A percentile compares a stretch with the other conserved stretches of the same genome.
Conservation (phyloP, 2,113 vertebrate species). For the Laterallus jamaicensis region DNA sequence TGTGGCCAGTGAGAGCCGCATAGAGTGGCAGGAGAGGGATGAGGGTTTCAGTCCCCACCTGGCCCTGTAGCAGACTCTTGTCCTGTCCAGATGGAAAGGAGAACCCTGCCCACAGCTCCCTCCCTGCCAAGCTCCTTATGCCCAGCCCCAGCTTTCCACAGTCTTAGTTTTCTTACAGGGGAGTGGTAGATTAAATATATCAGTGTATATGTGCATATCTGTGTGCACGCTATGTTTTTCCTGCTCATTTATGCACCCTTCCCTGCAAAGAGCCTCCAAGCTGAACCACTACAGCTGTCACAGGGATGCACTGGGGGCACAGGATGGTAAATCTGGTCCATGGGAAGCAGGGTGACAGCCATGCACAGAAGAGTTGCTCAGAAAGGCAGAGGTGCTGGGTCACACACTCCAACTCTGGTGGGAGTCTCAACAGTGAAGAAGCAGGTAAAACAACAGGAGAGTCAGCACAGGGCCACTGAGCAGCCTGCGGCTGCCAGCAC, state of each 20-base stretch:
- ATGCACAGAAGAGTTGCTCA: neutral
- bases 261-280: neutral
- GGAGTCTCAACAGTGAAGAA: neutral
- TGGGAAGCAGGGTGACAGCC: neutral
- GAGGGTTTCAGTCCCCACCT: neutral
- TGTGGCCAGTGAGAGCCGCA: neutral
- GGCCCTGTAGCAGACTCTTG: neutral
- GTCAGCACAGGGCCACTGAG: neutral
- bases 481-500: neutral
- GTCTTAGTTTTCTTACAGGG: neutral
- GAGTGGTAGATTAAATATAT: neutral
- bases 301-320: accelerated
- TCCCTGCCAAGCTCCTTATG: neutral
- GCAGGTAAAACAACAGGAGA: accelerated
- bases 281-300: neutral
- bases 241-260: neutral
- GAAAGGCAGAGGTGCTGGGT: neutral
- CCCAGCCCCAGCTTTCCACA: neutral
- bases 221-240: neutral
- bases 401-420: neutral
- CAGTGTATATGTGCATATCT: neutral
- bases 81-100: neutral
- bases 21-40: neutral
- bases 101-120: no score
- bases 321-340: neutral